Evolutionary conservation across 2,888 invertebrate genomes (phyloP).

Genomic region (Lordiphosa andalusiaca): DNA sequence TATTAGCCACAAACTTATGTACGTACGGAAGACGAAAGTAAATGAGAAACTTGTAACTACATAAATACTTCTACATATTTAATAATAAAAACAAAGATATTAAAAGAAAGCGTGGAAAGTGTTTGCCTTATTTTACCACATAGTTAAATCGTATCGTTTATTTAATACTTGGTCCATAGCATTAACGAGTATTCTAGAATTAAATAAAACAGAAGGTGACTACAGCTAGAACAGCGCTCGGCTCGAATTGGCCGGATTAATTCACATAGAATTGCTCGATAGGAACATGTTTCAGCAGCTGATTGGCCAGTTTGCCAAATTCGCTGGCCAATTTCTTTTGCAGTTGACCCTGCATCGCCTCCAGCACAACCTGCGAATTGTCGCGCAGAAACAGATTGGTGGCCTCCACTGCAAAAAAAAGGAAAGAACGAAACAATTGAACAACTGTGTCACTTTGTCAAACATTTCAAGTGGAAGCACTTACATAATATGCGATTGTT

Average conservation of each 20-base stretch:
- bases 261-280: slow-evolving; percentile 82
- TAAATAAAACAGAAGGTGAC: slow-evolving; percentile 48
- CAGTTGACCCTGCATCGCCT: slow-evolving; percentile 86
- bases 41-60: slow-evolving; percentile 72
- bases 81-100: slow-evolving; percentile 69
- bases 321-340: slow-evolving; percentile 84
- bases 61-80: slow-evolving; percentile 74
- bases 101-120: slow-evolving; percentile 20
- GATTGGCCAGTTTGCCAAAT: slow-evolving; percentile 85
- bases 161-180: slow-evolving; percentile 60
- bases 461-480: slow-evolving; percentile 70
- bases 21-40: slow-evolving; percentile 64
- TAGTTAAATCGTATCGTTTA: slow-evolving; percentile 7
- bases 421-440: neutral
- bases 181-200: slow-evolving; percentile 45
- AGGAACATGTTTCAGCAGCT: slow-evolving; percentile 84
- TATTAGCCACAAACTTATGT: slow-evolving; percentile 61
- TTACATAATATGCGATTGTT: slow-evolving; percentile 86
- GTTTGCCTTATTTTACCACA: too few relatives aligned
- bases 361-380: slow-evolving; percentile 86
- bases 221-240: slow-evolving; percentile 24
- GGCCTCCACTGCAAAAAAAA: slow-evolving; percentile 84
- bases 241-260: slow-evolving; percentile 30
- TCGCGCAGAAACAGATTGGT: slow-evolving; percentile 86
- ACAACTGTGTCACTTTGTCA: too few relatives aligned